A percentile compares a stretch with the other conserved stretches of the same genome.
Conservation (phyloP, 2,888 invertebrate genomes). For the Cephus sareptanus region DNA sequence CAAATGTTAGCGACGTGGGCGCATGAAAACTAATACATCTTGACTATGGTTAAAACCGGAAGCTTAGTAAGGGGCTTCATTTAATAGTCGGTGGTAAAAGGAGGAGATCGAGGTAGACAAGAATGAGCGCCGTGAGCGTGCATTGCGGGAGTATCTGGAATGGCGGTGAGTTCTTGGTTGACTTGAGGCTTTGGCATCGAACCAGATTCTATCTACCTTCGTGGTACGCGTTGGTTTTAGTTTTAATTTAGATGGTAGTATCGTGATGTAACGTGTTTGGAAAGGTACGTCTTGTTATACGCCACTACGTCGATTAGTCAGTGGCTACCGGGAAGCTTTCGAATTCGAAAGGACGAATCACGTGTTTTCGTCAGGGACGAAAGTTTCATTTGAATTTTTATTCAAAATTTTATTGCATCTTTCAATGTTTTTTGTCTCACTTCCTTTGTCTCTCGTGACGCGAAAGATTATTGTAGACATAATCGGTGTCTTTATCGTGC, state of each 20-base stretch:
- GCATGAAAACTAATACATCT: neutral
- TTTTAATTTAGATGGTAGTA: constrained; percentile 54
- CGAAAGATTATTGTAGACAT: neutral
- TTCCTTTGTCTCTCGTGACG: neutral
- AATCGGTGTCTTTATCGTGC: neutral
- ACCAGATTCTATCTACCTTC: constrained; percentile 51
- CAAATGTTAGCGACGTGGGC: neutral
- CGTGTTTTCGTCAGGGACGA: neutral
- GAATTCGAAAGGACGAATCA: neutral
- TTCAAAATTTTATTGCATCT: neutral
- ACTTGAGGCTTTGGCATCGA: constrained; percentile 50
- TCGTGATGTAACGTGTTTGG: constrained; percentile 53
- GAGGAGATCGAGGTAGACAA: constrained; percentile 20
- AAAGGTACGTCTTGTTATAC: constrained; percentile 43
- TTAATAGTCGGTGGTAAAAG: neutral
- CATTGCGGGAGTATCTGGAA: constrained; percentile 54
- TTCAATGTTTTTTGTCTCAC: neutral
- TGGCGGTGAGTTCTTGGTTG: constrained; percentile 50
- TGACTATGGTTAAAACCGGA: neutral
- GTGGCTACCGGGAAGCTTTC: neutral
- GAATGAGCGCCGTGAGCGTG: constrained; percentile 44
- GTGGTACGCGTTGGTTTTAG: constrained; percentile 49
- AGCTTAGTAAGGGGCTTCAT: neutral
- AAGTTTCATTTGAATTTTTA: neutral
- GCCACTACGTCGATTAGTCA: constrained; percentile 37